Evolutionary conservation across 2,888 invertebrate species (phyloP), one percentile per base, ranked within the genome.

Genomic region (Idaea dimidiata): DNA sequence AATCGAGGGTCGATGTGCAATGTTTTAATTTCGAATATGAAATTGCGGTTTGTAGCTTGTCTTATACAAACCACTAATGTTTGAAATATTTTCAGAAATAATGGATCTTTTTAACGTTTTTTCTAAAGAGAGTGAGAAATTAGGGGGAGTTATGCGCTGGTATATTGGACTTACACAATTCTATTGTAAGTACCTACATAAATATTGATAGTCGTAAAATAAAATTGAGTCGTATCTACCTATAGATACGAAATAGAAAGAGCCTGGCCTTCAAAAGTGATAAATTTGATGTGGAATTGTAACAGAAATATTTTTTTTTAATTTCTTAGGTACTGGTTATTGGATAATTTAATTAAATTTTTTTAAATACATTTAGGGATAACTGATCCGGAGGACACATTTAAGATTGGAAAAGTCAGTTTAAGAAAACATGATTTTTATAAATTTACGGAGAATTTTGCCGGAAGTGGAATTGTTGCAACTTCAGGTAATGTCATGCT

Each of bases 341-440:
- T n/a, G n/a, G n/a, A n/a, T n/a, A n/a, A n/a, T n/a, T n/a, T n/a
- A n/a, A n/a, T n/a, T n/a, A n/a, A n/a, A n/a, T n/a, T 43, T 43
- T 43, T 10, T 14, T 43, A 8, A 14, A n/a, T n/a, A 57, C 4
- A 64, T 65, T 53, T 60, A 69, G 69, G 57, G 17, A n/a, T 69
- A 14, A 63, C 65, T 0, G 67, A 67, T 17, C 69, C 67, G 0
- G 63, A 60, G 6, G 69, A 67, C 18, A 54, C 59, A n/a, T 16
- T 65, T 8, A 66, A 62, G 0, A 54, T 65, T 10, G 59, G 62
- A 5, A 67, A 69, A 53, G 18, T 24, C 6, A 66, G 66, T 43
- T 2, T 62, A 0, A 56, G 62, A 8, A 69, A 67, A 18, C 63
- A 63, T 54, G 63, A 58, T 17, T 17, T 62, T 5, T 66, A 66